Evolutionary conservation across 2,797 vertebrate species (phyloP).

Genomic region (Lutjanus argentimaculatus): DNA sequence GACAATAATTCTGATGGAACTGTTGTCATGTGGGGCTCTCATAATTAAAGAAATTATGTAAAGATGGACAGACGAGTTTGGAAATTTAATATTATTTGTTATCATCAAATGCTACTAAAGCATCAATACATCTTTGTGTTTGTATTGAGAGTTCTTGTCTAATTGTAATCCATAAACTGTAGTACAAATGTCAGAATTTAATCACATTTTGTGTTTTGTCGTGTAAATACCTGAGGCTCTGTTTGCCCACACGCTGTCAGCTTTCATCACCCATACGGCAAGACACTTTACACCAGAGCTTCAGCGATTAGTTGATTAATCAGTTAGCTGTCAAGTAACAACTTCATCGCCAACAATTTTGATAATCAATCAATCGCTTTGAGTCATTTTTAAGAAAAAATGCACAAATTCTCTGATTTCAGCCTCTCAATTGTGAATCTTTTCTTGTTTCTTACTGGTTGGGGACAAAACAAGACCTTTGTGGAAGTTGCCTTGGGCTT

Average conservation of each 20-base stretch:
- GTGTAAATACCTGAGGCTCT: conserved; percentile 25
- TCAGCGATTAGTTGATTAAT: no score
- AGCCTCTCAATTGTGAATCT: no score
- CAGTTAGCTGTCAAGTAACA: no score
- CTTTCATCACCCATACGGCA: conserved; percentile 32
- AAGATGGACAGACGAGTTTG: conserved; percentile 18
- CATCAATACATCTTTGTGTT: not conserved
- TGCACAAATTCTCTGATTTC: no score
- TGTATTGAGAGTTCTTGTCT: not conserved
- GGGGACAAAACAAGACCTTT: no score
- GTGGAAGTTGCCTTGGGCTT: no score
- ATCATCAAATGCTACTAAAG: conserved; percentile 4
- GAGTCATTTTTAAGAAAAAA: no score
- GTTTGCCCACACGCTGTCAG: conserved; percentile 39
- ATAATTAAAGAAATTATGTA: conserved; percentile 60
- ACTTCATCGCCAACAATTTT: no score
- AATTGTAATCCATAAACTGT: not conserved
- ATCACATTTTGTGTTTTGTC: conserved; percentile 20
- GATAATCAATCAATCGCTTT: no score
- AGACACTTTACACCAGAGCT: not conserved
- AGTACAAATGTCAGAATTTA: conserved; percentile 1
- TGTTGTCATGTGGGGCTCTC: conserved; percentile 35
- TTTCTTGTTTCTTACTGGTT: no score
- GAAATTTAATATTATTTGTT: conserved; percentile 7
- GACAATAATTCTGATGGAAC: conserved; percentile 62